Conservation (phyloP, 2,797 vertebrate genomes). For the Pseudopleuronectes americanus region DNA sequence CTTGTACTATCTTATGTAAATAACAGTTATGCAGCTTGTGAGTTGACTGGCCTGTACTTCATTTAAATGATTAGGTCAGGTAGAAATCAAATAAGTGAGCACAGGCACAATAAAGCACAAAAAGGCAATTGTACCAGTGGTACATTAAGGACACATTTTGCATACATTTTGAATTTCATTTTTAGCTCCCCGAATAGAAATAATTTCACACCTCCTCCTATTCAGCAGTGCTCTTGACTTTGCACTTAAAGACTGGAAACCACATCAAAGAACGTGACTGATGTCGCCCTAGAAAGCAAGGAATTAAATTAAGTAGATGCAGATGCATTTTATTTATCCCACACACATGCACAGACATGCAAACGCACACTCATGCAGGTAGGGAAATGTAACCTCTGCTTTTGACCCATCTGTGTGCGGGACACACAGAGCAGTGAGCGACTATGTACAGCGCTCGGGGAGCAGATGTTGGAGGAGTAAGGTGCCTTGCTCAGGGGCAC, state of each 20-base stretch:
- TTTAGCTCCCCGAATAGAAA: background rate
- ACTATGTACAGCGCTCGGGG: no score
- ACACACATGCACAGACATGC: no score
- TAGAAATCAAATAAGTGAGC: background rate
- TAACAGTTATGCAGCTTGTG: background rate
- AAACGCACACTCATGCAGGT: no score
- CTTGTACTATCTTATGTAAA: background rate
- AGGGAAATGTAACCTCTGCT: no score
- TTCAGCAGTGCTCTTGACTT: background rate
- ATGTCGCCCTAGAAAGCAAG: background rate
- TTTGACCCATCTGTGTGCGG: no score
- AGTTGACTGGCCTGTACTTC: background rate
- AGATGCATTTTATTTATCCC: no score
- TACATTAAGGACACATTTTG: background rate
- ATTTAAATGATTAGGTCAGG: background rate
- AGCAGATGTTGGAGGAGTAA: no score
- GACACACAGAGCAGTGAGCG: no score
- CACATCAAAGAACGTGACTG: constrained; percentile 6
- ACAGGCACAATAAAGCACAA: background rate
- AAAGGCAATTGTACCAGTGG: background rate
- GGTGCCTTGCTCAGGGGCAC: no score
- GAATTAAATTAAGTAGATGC: no score
- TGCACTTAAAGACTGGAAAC: constrained; percentile 7
- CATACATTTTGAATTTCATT: background rate
- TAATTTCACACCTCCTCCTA: constrained; percentile 1